Base-by-base conservation (phyloP, 64 coral and sea anemone genomes). In the Montipora sp. region DNA sequence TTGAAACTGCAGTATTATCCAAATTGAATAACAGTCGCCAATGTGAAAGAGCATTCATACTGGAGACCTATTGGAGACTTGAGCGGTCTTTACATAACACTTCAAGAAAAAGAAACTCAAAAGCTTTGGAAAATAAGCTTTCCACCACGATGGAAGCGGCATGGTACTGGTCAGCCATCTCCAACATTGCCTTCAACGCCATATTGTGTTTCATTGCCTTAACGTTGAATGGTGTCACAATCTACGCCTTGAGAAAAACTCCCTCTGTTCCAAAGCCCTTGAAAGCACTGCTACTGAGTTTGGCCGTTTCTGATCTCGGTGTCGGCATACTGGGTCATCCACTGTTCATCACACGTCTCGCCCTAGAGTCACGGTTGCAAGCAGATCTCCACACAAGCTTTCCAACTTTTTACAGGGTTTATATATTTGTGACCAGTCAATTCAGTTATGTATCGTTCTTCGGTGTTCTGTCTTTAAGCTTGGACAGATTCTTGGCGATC, bases 401-500 rank as follows among this genome's bases (percentile, higher is more conserved):
- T 80, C 48, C 3, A 55, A 18, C 77, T 5, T 53, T 79, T 51
- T 53, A 53, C 19, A 4, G 16, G 4, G 63, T 68, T 5, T n/a
- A 68, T 68, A n/a, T 68, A 13, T 18, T 55, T 48, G 5, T 79
- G 3, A 11, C 43, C 5, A 20, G 13, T 3, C 5, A 20, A 21
- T 79, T 79, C 49, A 2, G 2, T 21, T 53, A 18, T 12, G 77
- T 1, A 27, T 79, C 77, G 18, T 79, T 79, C n/a, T 55, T 79
- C 20, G 49, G 77, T 55, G 48, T 79, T 16, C 3, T 79, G 8
- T 48, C 19, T 49, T 3, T 79, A 8, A 79, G 43, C n/a, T 9
- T 46, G 48, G 77, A 79, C 77, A 79, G 77, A 79, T 79, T 57
- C 77, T 55, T 79, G 77, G 43, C 77, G 16, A n/a, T 79, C 7